Base-by-base conservation (phyloP, 2,888 invertebrate species). In the Siphonodentalium dalli region DNA sequence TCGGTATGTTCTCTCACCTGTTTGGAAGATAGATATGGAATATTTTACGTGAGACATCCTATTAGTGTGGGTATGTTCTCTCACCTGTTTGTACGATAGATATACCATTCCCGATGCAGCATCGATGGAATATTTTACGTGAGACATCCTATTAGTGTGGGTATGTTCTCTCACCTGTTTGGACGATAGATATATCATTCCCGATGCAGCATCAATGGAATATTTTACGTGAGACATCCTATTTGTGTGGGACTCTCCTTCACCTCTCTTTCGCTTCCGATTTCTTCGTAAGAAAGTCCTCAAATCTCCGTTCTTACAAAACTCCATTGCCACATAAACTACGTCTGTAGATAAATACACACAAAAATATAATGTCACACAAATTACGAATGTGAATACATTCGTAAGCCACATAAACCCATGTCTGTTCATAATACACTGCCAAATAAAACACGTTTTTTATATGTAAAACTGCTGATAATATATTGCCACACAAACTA, bases 281-380 rank as follows among this genome's bases (percentile, higher is more conserved):
- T 67, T 69, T 42, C 68, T 68, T 24, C 73, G 63, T 20, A 75
- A 57, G 45, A 72, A 73, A 6, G 71, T 66, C 11, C 74, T 47
- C 41, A 75, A 51, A 61, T 75, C 75, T 0, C 75, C 75, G 48
- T 72, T 69, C 35, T 63, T 61, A 45, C 69, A 71, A 41, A 68
- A 75, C 50, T 75, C 75, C 72, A 75, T 72, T 7, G 75, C 72
- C 28, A 75, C 72, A 49, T 72, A 72, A 61, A 74, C 57, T 11
- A 71, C 71, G 15, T 72, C 75, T 75, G 43, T 7, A 38, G 31
- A 34, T 27, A 38, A 1, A 26, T 46, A 37, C 23, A 20, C 15
- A 18, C 15, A 21, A 21, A 5, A n/a, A 21, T 20, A 20, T 39
- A n/a, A n/a, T 20, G 23, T 8, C 3, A 39, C 7, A 9, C 2